Evolutionary conservation across 2,888 invertebrate genomes (phyloP), one percentile per base, ranked within the genome.

Genomic region (Druceiella hillmani): DNA sequence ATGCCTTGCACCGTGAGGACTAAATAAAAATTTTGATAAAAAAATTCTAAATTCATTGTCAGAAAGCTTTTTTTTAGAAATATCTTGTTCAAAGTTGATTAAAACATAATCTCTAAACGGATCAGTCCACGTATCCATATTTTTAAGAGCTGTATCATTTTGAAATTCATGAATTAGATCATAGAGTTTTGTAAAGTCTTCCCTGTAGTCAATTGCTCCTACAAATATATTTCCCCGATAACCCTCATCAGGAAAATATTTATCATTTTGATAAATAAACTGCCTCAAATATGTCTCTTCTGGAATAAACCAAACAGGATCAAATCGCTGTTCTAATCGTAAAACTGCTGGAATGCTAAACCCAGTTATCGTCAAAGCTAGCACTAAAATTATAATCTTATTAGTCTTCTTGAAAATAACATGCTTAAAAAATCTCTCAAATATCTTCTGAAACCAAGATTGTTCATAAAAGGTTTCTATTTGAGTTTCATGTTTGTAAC

Each of bases 241-340:
- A 0, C 74, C 87, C 39, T 74, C 72, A 17, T 76, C 67, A 1
- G 87, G 85, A 58, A 79, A 89, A 52, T 75, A 78, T 38, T 62
- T 46, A 33, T 74, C 71, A 35, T 76, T 65, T n/a, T 67, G 62
- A 26, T 63, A 53, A 3, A 80, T 52, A 57, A 74, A 88, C 36
- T 79, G 60, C 48, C 73, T 75, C 34, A 82, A 75, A 55, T 86
- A 81, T 1, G 83, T 79, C 33, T 73, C 73, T 35, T 78, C 72
- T 1, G 88, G 87, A 39, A 88, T 71, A 54, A 88, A 87, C 87
- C 87, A 87, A 36, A 71, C 73, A 0, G 83, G 82, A 58, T 88
- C 86, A 59, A 87, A 88, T 56, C 81, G 79, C 58, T 87, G 87
- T 55, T 85, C 79, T 35, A 88, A 63, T 48, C 74, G 71, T 35